phyloP scores from a whole-genome alignment of 2,888 invertebrate genomes.

The Lithophane semibrunnea region DNA sequence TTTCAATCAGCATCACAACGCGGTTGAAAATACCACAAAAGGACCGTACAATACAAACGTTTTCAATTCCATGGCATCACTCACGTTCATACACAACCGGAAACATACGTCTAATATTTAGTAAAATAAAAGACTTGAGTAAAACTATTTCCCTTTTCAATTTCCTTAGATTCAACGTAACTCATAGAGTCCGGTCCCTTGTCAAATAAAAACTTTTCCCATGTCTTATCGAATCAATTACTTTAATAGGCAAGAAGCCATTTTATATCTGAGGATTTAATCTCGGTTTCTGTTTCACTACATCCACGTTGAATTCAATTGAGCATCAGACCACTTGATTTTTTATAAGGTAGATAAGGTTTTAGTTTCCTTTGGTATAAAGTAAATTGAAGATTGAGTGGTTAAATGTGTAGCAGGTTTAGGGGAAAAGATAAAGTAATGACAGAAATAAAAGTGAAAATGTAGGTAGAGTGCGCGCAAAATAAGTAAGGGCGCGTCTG shows the following conservation, averaged over 20 bases:
- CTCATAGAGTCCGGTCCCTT: conserved; percentile 85
- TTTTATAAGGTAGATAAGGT: conserved; percentile 48
- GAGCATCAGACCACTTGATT: conserved; percentile 51
- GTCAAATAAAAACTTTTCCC: conserved; percentile 88
- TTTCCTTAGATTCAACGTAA: conserved; percentile 81
- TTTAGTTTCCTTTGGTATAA: conserved; percentile 32
- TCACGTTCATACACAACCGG: conserved; percentile 29
- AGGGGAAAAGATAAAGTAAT: neutral
- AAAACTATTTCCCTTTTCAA: conserved; percentile 83
- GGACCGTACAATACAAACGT: neutral
- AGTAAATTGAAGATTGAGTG: conserved; percentile 38
- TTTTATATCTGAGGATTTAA: conserved; percentile 76
- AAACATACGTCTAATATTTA: conserved; percentile 71
- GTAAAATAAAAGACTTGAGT: conserved; percentile 78
- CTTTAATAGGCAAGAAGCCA: conserved; percentile 82
- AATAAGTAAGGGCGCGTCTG: too few species aligned
- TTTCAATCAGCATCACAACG: neutral
- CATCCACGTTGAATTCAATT: conserved; percentile 62
- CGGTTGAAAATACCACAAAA: neutral
- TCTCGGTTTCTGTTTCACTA: conserved; percentile 69
- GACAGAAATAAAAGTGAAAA: neutral
- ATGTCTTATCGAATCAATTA: conserved; percentile 88
- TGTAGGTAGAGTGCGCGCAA: too few species aligned
- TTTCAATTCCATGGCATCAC: conserved; percentile 24
- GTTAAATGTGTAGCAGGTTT: conserved; percentile 2